A percentile compares a stretch with the other conserved stretches of the same genome.
These are phyloP conservation scores for Willisornis vidua DNA, from an alignment of 2,113 vertebrate genomes.

Conservation along the genomic window DNA sequence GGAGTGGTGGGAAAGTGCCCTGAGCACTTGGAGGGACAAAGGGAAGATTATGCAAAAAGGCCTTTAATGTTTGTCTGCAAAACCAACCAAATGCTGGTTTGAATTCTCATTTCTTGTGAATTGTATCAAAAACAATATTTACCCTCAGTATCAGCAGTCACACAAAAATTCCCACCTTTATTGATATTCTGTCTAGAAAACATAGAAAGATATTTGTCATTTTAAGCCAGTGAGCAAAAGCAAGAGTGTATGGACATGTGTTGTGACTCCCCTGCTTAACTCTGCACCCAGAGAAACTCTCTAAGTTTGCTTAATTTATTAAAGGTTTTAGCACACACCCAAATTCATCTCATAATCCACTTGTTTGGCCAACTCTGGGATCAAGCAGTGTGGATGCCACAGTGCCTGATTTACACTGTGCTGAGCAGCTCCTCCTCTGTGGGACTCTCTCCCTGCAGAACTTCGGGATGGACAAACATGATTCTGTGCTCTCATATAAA, in stretches of 20 bases:
- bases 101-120: neutral
- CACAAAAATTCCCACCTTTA: neutral
- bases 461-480: neutral
- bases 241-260: neutral
- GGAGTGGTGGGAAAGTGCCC: neutral
- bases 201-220: neutral
- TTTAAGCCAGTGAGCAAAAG: neutral
- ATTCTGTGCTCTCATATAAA: neutral
- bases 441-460: neutral
- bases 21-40: neutral
- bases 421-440: neutral
- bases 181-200: neutral
- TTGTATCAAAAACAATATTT: neutral
- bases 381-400: neutral
- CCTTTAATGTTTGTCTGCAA: neutral
- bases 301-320: neutral
- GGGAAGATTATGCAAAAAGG: neutral
- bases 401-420: neutral
- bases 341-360: neutral
- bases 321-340: neutral
- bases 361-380: neutral
- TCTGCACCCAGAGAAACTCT: neutral
- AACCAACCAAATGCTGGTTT: neutral
- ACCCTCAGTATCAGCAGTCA: neutral
- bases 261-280: neutral